Evolutionary conservation across 2,113 vertebrate genomes (phyloP).

Genomic region (Rhabdornis inornatus): DNA sequence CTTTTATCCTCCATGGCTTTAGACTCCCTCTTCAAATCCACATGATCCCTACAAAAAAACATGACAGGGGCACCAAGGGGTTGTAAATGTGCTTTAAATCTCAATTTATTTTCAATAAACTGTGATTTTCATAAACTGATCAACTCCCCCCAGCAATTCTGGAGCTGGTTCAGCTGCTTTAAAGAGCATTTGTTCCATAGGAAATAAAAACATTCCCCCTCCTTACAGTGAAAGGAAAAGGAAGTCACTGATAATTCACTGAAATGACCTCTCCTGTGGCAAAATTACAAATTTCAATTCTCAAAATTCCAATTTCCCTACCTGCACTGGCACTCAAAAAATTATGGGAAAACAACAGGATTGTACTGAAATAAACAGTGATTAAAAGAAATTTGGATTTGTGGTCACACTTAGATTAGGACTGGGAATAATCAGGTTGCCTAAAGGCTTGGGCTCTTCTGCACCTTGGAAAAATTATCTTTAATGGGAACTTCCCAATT

Average conservation of each 20-base stretch:
- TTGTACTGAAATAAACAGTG: not conserved
- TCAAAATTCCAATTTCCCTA: not conserved
- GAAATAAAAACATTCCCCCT: not conserved
- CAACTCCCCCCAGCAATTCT: not conserved
- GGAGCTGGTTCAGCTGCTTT: not conserved
- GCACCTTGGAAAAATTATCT: not conserved
- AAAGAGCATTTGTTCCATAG: not conserved
- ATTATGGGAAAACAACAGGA: not conserved
- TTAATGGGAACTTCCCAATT: not conserved
- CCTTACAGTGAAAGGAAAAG: not conserved
- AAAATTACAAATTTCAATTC: not conserved
- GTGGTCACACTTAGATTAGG: not conserved
- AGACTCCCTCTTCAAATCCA: conserved; percentile 9
- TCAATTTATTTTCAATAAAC: not conserved
- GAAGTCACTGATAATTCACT: not conserved
- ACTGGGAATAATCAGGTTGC: not conserved
- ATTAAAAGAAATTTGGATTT: not conserved
- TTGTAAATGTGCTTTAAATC: not conserved
- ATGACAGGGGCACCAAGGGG: not conserved
- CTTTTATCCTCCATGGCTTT: not conserved
- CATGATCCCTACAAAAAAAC: conserved; percentile 11
- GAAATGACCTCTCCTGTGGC: not conserved
- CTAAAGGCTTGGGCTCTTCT: not conserved
- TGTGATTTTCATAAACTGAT: not conserved
- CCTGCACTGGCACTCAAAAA: not conserved